These are phyloP conservation scores for Helicoverpa assulta DNA, from an alignment of 2,888 invertebrate species.

Conservation along the genomic window DNA sequence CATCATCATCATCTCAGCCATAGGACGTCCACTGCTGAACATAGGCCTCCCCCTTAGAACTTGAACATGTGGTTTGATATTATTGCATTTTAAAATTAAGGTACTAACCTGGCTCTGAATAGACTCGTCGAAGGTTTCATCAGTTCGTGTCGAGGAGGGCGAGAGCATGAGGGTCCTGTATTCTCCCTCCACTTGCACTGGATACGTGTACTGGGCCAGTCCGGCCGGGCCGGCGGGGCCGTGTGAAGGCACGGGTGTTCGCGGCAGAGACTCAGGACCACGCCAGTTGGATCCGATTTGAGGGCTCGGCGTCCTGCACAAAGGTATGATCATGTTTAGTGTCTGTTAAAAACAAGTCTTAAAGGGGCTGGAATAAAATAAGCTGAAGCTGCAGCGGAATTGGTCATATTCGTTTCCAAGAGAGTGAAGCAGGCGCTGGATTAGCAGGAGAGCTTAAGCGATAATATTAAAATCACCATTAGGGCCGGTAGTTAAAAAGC, in stretches of 20 bases:
- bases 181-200: conserved; percentile 83
- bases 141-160: conserved; percentile 81
- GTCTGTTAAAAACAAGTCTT: background rate
- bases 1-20: too few species aligned
- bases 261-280: conserved; percentile 89
- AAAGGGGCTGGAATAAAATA: background rate
- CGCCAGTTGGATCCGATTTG: conserved; percentile 80
- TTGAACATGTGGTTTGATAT: too few species aligned
- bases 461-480: too few species aligned
- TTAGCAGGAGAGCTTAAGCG: too few species aligned
- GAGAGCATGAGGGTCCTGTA: conserved; percentile 81
- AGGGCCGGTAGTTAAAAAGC: too few species aligned
- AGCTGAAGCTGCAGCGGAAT: background rate
- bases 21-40: too few species aligned
- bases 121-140: conserved; percentile 86
- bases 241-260: conserved; percentile 81
- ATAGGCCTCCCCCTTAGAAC: too few species aligned
- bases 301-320: conserved; percentile 88
- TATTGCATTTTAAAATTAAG: background rate
- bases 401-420: too few species aligned
- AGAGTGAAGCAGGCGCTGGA: too few species aligned
- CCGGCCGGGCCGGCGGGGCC: conserved; percentile 68
- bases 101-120: conserved; percentile 90
- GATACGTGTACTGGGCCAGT: conserved; percentile 76
- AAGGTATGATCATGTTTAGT: background rate